A percentile compares a stretch with the other conserved stretches of the same genome.
Conservation (phyloP, 2,888 invertebrate genomes). For the Sericinus montela region DNA sequence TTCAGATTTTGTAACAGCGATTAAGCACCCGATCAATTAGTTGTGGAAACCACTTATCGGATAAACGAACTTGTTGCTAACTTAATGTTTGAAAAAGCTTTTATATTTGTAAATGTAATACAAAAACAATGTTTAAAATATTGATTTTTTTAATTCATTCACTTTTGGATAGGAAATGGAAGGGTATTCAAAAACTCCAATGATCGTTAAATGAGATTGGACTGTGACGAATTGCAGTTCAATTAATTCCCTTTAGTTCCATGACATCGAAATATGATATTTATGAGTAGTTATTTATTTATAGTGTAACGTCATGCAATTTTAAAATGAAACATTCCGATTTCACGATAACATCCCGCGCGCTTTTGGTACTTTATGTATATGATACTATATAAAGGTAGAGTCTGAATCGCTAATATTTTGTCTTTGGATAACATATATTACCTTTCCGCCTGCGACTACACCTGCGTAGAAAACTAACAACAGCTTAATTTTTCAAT, state of each 20-base stretch:
- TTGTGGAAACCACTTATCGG: conserved; percentile 52
- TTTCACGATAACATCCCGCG: too few species aligned
- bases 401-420: too few species aligned
- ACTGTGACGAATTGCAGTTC: conserved; percentile 48
- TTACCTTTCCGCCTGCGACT: too few species aligned
- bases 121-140: conserved; percentile 29
- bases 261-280: conserved; percentile 18
- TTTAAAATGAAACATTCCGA: too few species aligned
- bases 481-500: too few species aligned
- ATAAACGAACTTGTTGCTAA: conserved; percentile 23
- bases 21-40: conserved; percentile 50
- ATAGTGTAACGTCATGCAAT: neutral
- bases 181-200: conserved; percentile 46
- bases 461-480: too few species aligned
- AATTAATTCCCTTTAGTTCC: conserved; percentile 36
- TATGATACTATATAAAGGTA: too few species aligned
- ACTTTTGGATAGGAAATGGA: conserved; percentile 39
- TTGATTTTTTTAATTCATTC: conserved; percentile 37
- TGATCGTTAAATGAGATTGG: conserved; percentile 42
- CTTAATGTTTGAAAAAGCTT: neutral
- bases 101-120: conserved; percentile 28
- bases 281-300: conserved; percentile 14
- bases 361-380: too few species aligned
- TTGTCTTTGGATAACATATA: too few species aligned
- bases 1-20: neutral